Percentiles rank a stretch among this genome's conserved stretches.
Evolutionary conservation across 2,888 invertebrate genomes (phyloP).

Genomic region (Cyrtodaria siliqua): DNA sequence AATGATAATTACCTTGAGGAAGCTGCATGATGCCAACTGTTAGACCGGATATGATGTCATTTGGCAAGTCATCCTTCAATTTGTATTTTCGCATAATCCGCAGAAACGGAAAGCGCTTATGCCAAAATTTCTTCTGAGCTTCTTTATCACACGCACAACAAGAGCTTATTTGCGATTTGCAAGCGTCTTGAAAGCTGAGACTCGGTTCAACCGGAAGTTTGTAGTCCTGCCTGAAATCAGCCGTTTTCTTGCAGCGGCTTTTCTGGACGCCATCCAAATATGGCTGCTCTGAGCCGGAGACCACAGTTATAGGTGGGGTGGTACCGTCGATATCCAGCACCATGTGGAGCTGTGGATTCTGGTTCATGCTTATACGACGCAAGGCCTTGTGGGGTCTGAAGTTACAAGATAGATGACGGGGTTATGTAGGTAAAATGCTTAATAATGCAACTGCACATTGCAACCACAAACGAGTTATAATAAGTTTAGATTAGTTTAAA

Average conservation of each 20-base stretch:
- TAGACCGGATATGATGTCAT: slow-evolving; percentile 93
- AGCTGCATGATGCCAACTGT: slow-evolving; percentile 90
- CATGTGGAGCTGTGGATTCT: slow-evolving; percentile 57
- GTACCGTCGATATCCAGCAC: slow-evolving; percentile 61
- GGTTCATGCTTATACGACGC: slow-evolving; percentile 42
- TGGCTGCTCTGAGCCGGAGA: slow-evolving; percentile 49
- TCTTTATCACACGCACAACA: slow-evolving; percentile 45
- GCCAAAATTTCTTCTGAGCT: slow-evolving; percentile 50
- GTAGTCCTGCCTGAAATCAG: slow-evolving; percentile 53
- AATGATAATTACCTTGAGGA: slow-evolving; percentile 83
- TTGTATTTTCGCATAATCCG: slow-evolving; percentile 79
- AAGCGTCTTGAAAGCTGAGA: slow-evolving; percentile 12
- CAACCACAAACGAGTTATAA: too few relatives aligned
- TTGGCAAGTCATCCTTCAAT: slow-evolving; percentile 87
- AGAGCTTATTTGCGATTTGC: slow-evolving; percentile 26
- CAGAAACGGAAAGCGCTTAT: slow-evolving; percentile 56
- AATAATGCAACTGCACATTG: too few relatives aligned
- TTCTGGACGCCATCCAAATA: slow-evolving; percentile 47
- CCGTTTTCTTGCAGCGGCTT: slow-evolving; percentile 56
- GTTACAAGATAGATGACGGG: too few relatives aligned
- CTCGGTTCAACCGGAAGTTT: slow-evolving; percentile 35
- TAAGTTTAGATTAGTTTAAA: too few relatives aligned
- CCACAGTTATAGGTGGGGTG: slow-evolving; percentile 58
- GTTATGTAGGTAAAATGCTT: too few relatives aligned
- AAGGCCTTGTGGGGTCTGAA: slow-evolving; percentile 35